These are phyloP conservation scores for Trichopoda pennipes DNA, from an alignment of 2,888 invertebrate genomes.

Conservation along the genomic window DNA sequence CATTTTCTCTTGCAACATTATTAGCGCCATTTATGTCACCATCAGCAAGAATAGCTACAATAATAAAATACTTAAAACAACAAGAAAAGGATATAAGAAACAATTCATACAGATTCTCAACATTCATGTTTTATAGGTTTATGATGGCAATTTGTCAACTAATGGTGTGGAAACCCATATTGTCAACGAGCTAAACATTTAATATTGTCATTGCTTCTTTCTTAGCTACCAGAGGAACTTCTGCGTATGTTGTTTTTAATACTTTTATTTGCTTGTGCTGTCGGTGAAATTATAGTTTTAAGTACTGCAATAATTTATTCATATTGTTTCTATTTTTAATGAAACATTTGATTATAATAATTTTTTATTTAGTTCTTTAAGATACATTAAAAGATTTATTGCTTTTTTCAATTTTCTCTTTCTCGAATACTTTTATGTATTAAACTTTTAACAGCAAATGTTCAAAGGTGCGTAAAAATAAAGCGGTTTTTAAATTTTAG, in stretches of 20 bases:
- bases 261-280: too few relatives aligned
- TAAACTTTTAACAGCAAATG: too few relatives aligned
- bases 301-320: too few relatives aligned
- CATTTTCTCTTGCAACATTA: neutral
- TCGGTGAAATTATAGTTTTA: too few relatives aligned
- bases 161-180: conserved; percentile 55
- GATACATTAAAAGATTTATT: too few relatives aligned
- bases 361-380: too few relatives aligned
- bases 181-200: conserved; percentile 48
- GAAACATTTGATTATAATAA: too few relatives aligned
- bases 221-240: neutral
- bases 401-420: too few relatives aligned
- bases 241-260: neutral
- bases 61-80: neutral
- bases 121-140: conserved; percentile 56
- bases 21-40: neutral
- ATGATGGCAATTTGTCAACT: conserved; percentile 62
- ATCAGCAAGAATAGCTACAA: neutral
- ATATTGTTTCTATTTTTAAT: too few relatives aligned
- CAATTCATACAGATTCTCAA: conserved; percentile 6
- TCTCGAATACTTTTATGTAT: too few relatives aligned
- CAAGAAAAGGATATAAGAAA: neutral
- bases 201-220: neutral
- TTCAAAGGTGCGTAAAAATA: too few relatives aligned
- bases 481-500: too few relatives aligned